Base-by-base conservation (phyloP, 2,888 invertebrate genomes). In the Lasioglossum marginatum region DNA sequence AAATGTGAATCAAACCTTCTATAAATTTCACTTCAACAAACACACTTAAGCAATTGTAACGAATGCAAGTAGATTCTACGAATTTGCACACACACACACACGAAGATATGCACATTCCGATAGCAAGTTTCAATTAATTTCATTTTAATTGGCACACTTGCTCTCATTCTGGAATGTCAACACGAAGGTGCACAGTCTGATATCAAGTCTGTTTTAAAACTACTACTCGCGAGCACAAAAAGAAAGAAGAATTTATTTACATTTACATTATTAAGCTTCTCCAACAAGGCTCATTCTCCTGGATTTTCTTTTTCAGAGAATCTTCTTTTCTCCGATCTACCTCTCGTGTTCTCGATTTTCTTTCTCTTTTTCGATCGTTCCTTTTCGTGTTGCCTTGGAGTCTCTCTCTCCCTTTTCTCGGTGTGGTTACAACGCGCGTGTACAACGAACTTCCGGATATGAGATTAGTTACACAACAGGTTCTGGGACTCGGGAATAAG, bases 391-490 rank as follows among this genome's bases (percentile, higher is more conserved):
- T 52, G 52, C 52, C 52, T 23, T n/a, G 10, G 52, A 52, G n/a
- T 10, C n/a, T 52, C 52, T 52, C 52, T n/a, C 52, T 23, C 52
- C 10, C 0, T 52, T 52, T 23, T 52, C 52, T 52, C n/a, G 8
- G 52, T 52, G 23, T 52, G 52, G n/a, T n/a, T 52, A 52, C 23
- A 52, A 52, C 48, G n/a, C n/a, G n/a, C n/a, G n/a, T n/a, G 52
- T 52, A 52, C 23, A 52, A 52, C 52, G 52, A 10, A 52, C 52
- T 52, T 52, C 88, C 89, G 87, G 82, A 81, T 85, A 78, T 79
- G 85, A 88, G 88, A 91, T 88, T 89, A 88, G 91, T 91, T 91
- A 83, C 86, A 85, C 86, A 90, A 90, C 85, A 81, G 89, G 85
- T 86, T 78, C 77, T 79, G 72, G 37, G 85, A 84, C 77, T 77